Evolutionary conservation across 2,797 vertebrate genomes (phyloP).

Genomic region (Chrysocyon brachyurus): DNA sequence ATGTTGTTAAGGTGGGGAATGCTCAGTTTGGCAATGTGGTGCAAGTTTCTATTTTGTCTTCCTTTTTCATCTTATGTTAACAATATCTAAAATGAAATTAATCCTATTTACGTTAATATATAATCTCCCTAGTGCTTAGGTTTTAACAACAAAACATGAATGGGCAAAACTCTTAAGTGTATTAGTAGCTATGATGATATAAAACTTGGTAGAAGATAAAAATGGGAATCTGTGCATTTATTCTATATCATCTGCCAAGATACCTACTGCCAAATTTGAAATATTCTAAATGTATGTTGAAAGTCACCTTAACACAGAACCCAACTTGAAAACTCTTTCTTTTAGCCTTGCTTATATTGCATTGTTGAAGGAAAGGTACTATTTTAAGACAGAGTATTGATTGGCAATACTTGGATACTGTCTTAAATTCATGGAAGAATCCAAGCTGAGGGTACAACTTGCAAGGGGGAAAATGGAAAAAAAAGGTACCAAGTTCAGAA

Average conservation of each 20-base stretch:
- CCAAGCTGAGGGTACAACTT: background rate
- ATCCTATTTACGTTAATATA: constrained; percentile 39
- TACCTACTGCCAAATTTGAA: background rate
- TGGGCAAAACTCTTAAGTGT: background rate
- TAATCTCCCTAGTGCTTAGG: background rate
- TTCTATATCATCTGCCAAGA: background rate
- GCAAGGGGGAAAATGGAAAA: background rate
- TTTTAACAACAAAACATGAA: constrained; percentile 28
- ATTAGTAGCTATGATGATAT: background rate
- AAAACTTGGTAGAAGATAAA: background rate
- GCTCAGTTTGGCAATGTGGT: background rate
- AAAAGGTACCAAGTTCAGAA: background rate
- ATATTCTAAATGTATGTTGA: background rate
- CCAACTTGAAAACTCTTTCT: background rate
- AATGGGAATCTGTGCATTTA: background rate
- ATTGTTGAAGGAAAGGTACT: background rate
- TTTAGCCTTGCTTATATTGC: background rate
- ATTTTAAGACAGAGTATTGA: background rate
- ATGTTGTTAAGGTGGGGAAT: background rate
- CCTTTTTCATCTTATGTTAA: background rate
- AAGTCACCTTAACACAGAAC: background rate
- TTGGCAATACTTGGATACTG: background rate
- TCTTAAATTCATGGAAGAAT: background rate
- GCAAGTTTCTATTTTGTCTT: constrained; percentile 50
- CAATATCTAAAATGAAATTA: constrained; percentile 28